Conservation (phyloP, 2,888 invertebrate genomes). For the Tenthredo livida region DNA sequence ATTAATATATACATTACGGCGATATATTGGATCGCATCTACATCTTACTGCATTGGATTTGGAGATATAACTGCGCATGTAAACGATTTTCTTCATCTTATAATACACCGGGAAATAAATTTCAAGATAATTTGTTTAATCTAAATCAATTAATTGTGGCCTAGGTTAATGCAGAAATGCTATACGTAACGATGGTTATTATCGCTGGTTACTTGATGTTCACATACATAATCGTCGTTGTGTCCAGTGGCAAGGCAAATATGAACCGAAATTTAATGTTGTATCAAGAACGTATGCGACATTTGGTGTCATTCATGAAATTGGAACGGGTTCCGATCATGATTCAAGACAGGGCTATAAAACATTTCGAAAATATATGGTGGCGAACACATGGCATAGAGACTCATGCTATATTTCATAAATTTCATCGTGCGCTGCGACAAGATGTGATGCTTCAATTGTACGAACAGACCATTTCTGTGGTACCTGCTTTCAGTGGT, state of each 20-base stretch:
- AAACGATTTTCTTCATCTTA: slow-evolving; percentile 3
- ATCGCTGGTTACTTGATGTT: slow-evolving; percentile 64
- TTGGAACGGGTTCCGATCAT: slow-evolving; percentile 58
- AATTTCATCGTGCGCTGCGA: slow-evolving; percentile 61
- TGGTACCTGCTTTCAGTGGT: slow-evolving; percentile 61
- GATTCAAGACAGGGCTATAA: slow-evolving; percentile 60
- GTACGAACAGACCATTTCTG: slow-evolving; percentile 61
- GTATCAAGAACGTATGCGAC: slow-evolving; percentile 64
- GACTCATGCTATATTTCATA: slow-evolving; percentile 59
- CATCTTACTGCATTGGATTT: slow-evolving; percentile 57
- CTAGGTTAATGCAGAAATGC: slow-evolving; percentile 55
- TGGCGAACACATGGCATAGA: slow-evolving; percentile 64
- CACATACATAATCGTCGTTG: slow-evolving; percentile 64
- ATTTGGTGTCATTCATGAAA: slow-evolving; percentile 63
- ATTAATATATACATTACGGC: slow-evolving; percentile 57
- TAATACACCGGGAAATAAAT: too few species aligned
- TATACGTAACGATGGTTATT: slow-evolving; percentile 57
- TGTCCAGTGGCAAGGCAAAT: slow-evolving; percentile 62
- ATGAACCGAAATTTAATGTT: slow-evolving; percentile 62
- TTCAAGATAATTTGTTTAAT: not conserved
- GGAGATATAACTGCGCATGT: slow-evolving; percentile 56
- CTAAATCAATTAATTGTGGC: not conserved
- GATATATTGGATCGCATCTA: slow-evolving; percentile 57
- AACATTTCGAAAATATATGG: slow-evolving; percentile 66
- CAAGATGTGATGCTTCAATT: slow-evolving; percentile 62